Base-by-base conservation (phyloP, 2,797 vertebrate genomes). In the Lepilemur septentrionalis region DNA sequence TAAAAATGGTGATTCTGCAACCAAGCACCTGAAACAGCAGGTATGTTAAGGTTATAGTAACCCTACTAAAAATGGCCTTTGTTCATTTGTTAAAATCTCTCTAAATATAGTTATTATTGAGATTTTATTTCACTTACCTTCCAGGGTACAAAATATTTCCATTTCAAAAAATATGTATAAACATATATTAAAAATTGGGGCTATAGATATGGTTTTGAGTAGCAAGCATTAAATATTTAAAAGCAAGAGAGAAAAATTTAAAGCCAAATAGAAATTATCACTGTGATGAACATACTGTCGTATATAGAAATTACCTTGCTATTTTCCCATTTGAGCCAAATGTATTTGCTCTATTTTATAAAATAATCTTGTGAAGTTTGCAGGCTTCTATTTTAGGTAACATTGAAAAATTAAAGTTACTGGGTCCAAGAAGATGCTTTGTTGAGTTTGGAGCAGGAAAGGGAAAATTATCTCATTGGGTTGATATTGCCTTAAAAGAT, bases 391-490 rank as follows among this genome's bases (percentile, higher is more conserved):
- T 99, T 98, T 97, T 99, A 98, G 99, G 99, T 98, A 99, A 99
- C 97, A 98, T 99, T 99, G 99, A 99, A 97, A 98, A 98, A 48
- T 93, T 99, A 97, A 98, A 98, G 75, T 98, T 99, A 97, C 99
- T 99, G 96, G 98, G 98, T 63, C 97, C 99, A 20, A 98, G 99
- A 94, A 98, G 98, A 90, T 99, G 99, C 98, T 99, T 99, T 92
- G 98, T 99, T 93, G 99, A 99, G 97, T 99, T 99, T 94, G 99
- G 99, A 91, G 99, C 99, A 5, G 99, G 99, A n/a, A 99, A 99
- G 95, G 99, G 99, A 89, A 99, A 99, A 98, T 98, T 99, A 72
- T 99, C 99, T 67, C 99, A 99, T 20, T 99, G 99, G 99, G 99
- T 99, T 94, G 99, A 99, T 38, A 96, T 98, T 96, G 99, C 99